Percentiles rank a stretch among this genome's conserved stretches.
Conservation (phyloP, 2,113 vertebrate species). For the Hippoglossus stenolepis region DNA sequence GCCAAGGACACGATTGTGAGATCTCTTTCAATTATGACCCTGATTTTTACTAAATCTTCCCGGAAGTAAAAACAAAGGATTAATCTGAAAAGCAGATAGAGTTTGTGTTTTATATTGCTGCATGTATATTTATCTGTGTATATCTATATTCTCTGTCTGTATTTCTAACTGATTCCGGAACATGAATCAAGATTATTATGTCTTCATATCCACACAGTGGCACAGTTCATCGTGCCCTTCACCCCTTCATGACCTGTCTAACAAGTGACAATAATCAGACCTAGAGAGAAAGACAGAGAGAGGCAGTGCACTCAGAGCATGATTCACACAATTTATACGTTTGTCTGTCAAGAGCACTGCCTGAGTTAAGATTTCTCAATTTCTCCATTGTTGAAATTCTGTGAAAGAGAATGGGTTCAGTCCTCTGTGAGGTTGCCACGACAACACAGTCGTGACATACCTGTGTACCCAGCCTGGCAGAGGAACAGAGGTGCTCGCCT, state of each 20-base stretch:
- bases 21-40: not conserved
- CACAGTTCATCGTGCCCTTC: conserved; percentile 15
- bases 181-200: not conserved
- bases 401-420: conserved; percentile 28
- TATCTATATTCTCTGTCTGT: too few species aligned
- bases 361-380: conserved; percentile 8
- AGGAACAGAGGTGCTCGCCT: conserved; percentile 10
- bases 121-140: not conserved
- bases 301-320: not conserved
- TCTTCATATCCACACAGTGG: conserved; percentile 2
- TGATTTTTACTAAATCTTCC: not conserved
- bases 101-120: conserved; percentile 7
- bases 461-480: conserved; percentile 29
- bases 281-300: not conserved
- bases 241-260: conserved; percentile 9
- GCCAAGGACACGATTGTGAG: conserved; percentile 2
- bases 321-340: conserved; percentile 1
- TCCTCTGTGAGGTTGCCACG: conserved; percentile 55
- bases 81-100: conserved; percentile 18
- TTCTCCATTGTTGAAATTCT: conserved; percentile 47
- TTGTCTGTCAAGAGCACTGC: conserved; percentile 6
- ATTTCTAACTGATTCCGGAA: not conserved
- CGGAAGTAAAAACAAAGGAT: not conserved
- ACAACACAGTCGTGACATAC: conserved; percentile 64
- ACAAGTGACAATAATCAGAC: too few species aligned